phyloP scores from a whole-genome alignment of 2,797 vertebrate species.

The Lutjanus campechanus region DNA sequence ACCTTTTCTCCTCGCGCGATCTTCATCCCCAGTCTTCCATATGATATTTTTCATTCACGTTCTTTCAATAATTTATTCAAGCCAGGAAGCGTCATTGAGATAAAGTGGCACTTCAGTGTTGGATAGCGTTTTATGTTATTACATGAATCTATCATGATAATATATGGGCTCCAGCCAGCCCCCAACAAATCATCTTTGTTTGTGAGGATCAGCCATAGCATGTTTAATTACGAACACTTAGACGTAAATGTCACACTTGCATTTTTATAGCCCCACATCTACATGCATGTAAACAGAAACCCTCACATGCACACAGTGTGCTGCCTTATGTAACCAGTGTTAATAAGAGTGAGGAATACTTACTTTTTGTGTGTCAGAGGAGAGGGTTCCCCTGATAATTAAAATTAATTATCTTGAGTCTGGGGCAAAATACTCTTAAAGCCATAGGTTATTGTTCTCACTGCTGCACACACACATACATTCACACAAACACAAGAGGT shows the following conservation, averaged over 20 bases:
- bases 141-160: slow-evolving; percentile 57
- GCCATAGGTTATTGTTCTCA: slow-evolving; percentile 68
- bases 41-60: slow-evolving; percentile 41
- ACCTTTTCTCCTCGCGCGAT: slow-evolving; percentile 27
- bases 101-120: slow-evolving; percentile 39
- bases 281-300: slow-evolving; percentile 26
- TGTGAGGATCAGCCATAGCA: slow-evolving; percentile 4
- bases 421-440: slow-evolving; percentile 70
- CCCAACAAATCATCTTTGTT: slow-evolving; percentile 47
- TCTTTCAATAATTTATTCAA: slow-evolving; percentile 58
- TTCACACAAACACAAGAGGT: slow-evolving; percentile 40
- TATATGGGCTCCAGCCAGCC: slow-evolving; percentile 4
- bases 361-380: slow-evolving; percentile 80
- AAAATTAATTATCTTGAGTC: slow-evolving; percentile 80
- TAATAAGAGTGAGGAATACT: slow-evolving; percentile 75
- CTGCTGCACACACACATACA: slow-evolving; percentile 15
- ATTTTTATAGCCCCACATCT: slow-evolving; percentile 30
- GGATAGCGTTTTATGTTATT: slow-evolving; percentile 48
- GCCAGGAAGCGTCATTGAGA: slow-evolving; percentile 49
- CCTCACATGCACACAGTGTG: not conserved
- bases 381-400: slow-evolving; percentile 74
- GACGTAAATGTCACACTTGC: slow-evolving; percentile 49
- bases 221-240: slow-evolving; percentile 61
- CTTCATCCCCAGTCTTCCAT: slow-evolving; percentile 24
- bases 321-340: slow-evolving; percentile 48